Evolutionary conservation across 2,113 vertebrate species (phyloP), one percentile per base, ranked within the genome.

Genomic region (Regulus satrapa): DNA sequence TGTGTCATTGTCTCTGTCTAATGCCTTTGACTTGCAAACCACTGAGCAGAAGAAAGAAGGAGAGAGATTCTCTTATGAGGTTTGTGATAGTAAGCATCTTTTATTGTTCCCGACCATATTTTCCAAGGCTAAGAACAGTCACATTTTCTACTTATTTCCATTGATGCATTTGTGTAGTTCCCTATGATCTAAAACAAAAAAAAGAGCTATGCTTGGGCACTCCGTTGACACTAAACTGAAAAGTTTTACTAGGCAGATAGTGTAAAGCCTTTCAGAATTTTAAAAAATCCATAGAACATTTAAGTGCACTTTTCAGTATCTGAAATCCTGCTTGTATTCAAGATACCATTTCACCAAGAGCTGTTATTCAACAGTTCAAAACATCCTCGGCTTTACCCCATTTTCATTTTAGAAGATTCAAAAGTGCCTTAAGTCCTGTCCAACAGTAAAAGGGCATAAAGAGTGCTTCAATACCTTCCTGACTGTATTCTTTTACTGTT

Each of bases 61-160:
- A 98, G 98, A 98, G 98, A 99, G 99, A 98, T 99, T 99, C 98
- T 99, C 98, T 98, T 99, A 99, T 98, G 99, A 99, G 99, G 99
- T 99, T 99, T 99, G 99, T 99, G 94, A 97, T 97, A 96, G 96
- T 95, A 95, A 96, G 96, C 97, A 94, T 94, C 96, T 91, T 88
- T 88, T 77, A 88, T 87, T 94, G 84, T 85, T 83, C 89, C 96
- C 92, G 96, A 94, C 90, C 91, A 24, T 71, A 71, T 79, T 93
- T 77, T 77, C 63, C 63, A 58, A 89, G 75, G 64, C 45, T 73
- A 55, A 94, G 31, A 93, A 19, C 25, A 87, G 73, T 73, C 58
- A 85, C 63, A 48, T 83, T 85, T 91, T 84, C 74, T 80, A 43
- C 48, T 85, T 86, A 76, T 41, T 83, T 74, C 79, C 87, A 81